Evolutionary conservation across 2,113 vertebrate genomes (phyloP).

Genomic region (Cyprinodon brontotheroides): DNA sequence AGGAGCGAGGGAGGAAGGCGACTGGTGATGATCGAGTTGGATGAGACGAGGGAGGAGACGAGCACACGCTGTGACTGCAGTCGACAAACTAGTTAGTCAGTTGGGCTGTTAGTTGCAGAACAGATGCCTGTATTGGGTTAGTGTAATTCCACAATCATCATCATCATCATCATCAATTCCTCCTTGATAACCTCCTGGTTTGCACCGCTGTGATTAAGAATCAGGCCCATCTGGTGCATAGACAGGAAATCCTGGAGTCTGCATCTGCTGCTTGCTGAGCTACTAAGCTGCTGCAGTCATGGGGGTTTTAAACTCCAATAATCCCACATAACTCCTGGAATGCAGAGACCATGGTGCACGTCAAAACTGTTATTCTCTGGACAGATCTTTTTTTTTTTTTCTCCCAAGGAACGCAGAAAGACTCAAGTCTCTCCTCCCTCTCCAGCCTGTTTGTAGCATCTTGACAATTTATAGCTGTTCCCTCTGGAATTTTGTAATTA

Average conservation of each 20-base stretch:
- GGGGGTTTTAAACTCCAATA: conserved; percentile 62
- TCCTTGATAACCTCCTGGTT: conserved; percentile 76
- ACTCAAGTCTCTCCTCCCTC: conserved; percentile 34
- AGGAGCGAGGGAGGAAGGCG: conserved; percentile 52
- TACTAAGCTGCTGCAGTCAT: conserved; percentile 72
- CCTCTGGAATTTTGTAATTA: conserved; percentile 70
- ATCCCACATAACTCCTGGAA: conserved; percentile 77
- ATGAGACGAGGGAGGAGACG: conserved; percentile 62
- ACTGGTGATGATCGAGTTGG: conserved; percentile 66
- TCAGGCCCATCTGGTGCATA: conserved; percentile 79
- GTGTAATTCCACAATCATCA: conserved; percentile 75
- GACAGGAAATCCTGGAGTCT: conserved; percentile 80
- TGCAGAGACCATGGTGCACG: conserved; percentile 62
- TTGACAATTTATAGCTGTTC: conserved; percentile 61
- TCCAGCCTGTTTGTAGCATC: conserved; percentile 46
- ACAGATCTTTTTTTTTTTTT: conserved; percentile 23
- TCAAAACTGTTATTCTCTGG: conserved; percentile 60
- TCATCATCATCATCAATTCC: conserved; percentile 79
- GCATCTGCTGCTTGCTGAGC: conserved; percentile 76
- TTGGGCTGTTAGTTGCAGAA: conserved; percentile 59
- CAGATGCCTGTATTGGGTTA: conserved; percentile 74
- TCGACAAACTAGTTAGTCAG: conserved; percentile 58
- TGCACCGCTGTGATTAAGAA: conserved; percentile 78
- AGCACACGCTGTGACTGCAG: conserved; percentile 62
- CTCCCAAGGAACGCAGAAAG: conserved; percentile 23